phyloP scores from a whole-genome alignment of 2,113 vertebrate species.

The Nibea coibor region DNA sequence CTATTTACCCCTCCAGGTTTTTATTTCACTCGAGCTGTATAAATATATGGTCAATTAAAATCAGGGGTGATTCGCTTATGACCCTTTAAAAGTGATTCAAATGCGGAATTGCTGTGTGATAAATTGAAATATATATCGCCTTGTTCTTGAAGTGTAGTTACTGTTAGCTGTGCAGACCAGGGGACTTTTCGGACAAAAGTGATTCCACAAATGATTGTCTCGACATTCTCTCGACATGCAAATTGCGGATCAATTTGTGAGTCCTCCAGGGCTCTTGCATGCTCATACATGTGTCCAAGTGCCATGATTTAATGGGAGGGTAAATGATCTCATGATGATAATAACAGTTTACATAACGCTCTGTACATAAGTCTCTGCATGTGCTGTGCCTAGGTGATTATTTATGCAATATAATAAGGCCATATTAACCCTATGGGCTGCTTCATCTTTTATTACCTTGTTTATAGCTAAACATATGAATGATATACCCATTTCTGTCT shows the following conservation, averaged over 20 bases:
- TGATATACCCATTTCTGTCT: too few relatives aligned
- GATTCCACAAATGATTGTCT: background rate
- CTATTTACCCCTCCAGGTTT: background rate
- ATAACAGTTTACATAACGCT: background rate
- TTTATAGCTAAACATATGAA: background rate
- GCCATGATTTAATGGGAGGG: background rate
- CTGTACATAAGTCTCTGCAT: background rate
- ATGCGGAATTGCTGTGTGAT: background rate
- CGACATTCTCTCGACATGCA: background rate
- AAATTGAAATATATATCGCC: background rate
- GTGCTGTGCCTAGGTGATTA: background rate
- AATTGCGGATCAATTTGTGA: background rate
- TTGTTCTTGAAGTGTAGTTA: background rate
- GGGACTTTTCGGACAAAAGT: background rate
- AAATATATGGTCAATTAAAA: conserved; percentile 3
- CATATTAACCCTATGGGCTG: too few relatives aligned
- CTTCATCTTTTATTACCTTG: background rate
- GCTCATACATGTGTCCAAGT: background rate
- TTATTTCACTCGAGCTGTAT: conserved; percentile 6
- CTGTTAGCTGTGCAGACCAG: background rate
- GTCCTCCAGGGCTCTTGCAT: background rate
- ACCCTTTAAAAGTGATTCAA: conserved; percentile 22
- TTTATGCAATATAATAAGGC: background rate
- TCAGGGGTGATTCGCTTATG: conserved; percentile 7
- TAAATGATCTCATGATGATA: background rate